These are phyloP conservation scores for Aramus guarauna DNA, from an alignment of 2,113 vertebrate species.

Conservation along the genomic window DNA sequence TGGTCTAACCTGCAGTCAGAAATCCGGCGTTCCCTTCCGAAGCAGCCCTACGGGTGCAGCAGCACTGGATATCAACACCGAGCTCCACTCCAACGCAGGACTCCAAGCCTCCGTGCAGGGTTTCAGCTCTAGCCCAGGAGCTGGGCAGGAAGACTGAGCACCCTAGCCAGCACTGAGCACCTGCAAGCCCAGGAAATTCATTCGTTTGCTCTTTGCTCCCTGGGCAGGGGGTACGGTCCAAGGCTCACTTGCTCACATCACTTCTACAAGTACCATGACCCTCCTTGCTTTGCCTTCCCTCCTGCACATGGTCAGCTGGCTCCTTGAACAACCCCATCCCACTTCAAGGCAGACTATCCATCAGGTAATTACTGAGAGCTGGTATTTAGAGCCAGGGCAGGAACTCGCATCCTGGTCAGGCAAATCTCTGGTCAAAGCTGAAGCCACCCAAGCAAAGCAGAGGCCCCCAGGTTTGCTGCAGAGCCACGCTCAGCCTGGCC, in stretches of 20 bases:
- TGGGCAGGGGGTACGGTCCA: background rate
- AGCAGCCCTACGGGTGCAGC: background rate
- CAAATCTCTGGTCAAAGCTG: background rate
- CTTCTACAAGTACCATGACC: fast-evolving
- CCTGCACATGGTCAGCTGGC: fast-evolving
- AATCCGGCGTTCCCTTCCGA: fast-evolving
- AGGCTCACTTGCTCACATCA: fast-evolving
- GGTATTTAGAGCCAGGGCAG: background rate
- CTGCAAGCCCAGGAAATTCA: no score
- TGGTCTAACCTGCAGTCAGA: background rate
- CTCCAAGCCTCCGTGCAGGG: no score
- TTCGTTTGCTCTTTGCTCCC: fast-evolving
- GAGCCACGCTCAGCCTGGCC: background rate
- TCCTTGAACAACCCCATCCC: fast-evolving
- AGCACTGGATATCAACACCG: fast-evolving
- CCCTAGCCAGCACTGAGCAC: fast-evolving
- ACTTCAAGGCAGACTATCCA: fast-evolving
- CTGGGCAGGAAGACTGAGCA: fast-evolving
- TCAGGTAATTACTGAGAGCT: background rate
- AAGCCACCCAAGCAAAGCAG: background rate
- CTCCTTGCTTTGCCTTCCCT: background rate
- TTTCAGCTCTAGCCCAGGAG: background rate
- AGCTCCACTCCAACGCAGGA: background rate
- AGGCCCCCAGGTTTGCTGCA: background rate
- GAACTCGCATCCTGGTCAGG: background rate